Evolutionary conservation across 1,140 invertebrate genomes (phyloP).

Genomic region (Stenopsyche tienmushanensis): DNA sequence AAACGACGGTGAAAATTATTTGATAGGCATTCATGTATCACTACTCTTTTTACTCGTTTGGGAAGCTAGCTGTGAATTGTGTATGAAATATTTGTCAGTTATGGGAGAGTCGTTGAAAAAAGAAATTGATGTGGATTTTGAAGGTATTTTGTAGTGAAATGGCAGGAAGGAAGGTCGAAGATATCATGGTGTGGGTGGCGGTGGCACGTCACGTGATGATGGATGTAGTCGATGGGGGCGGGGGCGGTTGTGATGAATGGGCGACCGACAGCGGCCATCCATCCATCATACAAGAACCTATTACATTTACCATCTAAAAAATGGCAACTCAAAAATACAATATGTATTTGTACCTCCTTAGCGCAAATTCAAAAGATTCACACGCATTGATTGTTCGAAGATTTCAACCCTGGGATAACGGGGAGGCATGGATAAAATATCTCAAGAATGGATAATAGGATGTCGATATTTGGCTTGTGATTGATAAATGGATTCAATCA

Average conservation of each 20-base stretch:
- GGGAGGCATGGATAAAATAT: no score
- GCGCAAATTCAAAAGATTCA: no score
- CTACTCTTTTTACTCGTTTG: not conserved
- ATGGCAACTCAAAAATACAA: slow-evolving; percentile 21
- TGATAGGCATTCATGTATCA: not conserved
- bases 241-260: slow-evolving; percentile 34
- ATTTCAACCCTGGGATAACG: no score
- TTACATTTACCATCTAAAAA: slow-evolving; percentile 19
- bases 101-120: not conserved
- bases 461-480: no score
- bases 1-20: slow-evolving; percentile 9
- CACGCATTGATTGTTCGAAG: no score
- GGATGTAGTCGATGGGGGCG: slow-evolving; percentile 18
- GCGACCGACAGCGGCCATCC: slow-evolving; percentile 29
- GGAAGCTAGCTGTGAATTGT: not conserved
- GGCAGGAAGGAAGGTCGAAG: not conserved
- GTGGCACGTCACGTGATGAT: slow-evolving; percentile 23
- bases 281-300: slow-evolving; percentile 35
- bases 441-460: no score
- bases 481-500: no score
- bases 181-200: not conserved
- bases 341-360: no score
- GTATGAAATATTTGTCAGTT: not conserved
- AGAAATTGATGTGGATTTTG: not conserved
- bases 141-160: not conserved